Base-by-base conservation (phyloP, 1,140 invertebrate genomes). In the Condylostylus longicornis region DNA sequence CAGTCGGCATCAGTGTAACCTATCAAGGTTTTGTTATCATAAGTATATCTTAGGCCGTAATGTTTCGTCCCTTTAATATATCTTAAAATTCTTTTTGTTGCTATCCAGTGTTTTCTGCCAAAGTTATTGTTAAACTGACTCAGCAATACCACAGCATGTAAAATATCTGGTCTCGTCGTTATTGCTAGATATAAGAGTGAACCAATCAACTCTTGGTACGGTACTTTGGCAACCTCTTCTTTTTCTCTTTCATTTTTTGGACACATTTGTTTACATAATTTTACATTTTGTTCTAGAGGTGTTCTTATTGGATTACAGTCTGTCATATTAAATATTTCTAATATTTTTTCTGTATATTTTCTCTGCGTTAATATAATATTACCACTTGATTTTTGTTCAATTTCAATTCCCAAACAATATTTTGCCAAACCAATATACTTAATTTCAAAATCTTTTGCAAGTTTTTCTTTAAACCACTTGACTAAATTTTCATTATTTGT, bases 101-200 rank as follows among this genome's bases (percentile, higher is more conserved):
- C 47, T 28, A 8, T 33, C 53, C 54, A 58, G 43, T 65, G 53
- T 4, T 33, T n/a, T 32, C 32, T 18, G 9, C 29, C 36, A 10
- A 36, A 51, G 22, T 45, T 42, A n/a, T 46, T 42, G 5, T 46
- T 41, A 33, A 44, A 51, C 37, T 48, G 44, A 18, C 44, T 48
- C 4, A 53, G 33, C 13, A 41, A 18, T 35, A 37, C 51, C 0
- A 68, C 63, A 12, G 58, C 47, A 40, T 46, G 63, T 8, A 51
- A 31, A 20, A 67, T 55, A 46, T 68, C 65, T 23, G 62, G 64
- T 33, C 65, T 33, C 7, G 55, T 54, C 5, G 35, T 37, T 12
- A 42, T 36, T 20, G 51, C 35, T 6, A 62, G 19, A 50, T 56
- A 64, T 32, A 65, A 35, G 10, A 68, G 42, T 18, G 32, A 40